Base-by-base conservation (phyloP, 2,113 vertebrate genomes). In the Lepidothrix coronata region DNA sequence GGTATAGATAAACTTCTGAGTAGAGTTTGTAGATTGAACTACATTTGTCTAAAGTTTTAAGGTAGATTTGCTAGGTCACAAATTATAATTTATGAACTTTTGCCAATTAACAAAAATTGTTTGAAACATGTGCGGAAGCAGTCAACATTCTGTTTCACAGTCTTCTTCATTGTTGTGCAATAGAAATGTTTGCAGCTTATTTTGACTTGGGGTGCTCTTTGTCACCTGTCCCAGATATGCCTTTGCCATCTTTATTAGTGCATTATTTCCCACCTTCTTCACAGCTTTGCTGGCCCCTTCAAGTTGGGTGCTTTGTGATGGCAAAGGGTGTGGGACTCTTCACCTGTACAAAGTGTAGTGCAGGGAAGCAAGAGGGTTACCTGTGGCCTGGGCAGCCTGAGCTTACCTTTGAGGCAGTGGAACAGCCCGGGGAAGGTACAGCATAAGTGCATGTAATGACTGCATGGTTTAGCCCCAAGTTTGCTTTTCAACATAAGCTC, bases 381-480 rank as follows among this genome's bases (percentile, higher is more conserved):
- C 31, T 6, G 8, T 23, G 63, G 58, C 2, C 0, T 4, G 44
- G 77, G 54, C 30, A 68, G 21, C 21, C 37, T 1, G 0, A 76
- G 35, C 59, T 85, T 39, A 51, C 33, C 12, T n/a, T 3, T 61
- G 65, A 39, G 79, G 35, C 35, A 61, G 25, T 28, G 41, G 25
- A 51, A 27, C 20, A 70, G 30, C 15, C 37, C 30, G 28, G 43
- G 20, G 23, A 27, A 76, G 9, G 23, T 9, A 21, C 12, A 52
- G 17, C 41, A 16, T 0, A 0, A n/a, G 20, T 4, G 4, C 25
- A 8, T 2, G 2, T 8, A 1, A 3, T 3, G 6, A 24, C 46
- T 55, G 21, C 24, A 4, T 4, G 1, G 11, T 9, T 12, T 22
- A 63, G 24, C 23, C 43, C 9, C 8, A 27, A 30, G 5, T 31